Base-by-base conservation (phyloP, 2,797 vertebrate species). In the Anguilla marmorata region DNA sequence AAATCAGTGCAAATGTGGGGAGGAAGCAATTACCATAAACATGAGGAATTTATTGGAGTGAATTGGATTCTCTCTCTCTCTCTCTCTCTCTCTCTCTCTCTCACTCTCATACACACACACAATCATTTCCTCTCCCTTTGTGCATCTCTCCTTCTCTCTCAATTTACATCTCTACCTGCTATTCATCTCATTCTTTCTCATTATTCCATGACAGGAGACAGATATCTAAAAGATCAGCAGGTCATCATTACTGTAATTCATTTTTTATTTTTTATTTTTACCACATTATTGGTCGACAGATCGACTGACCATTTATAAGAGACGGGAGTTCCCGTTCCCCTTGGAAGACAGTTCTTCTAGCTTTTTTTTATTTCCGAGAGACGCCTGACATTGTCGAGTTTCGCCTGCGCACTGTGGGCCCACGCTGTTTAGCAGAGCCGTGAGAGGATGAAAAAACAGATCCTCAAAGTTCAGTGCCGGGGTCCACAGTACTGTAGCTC, bases 11-110 rank as follows among this genome's bases (percentile, higher is more conserved):
- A 80, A 16, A 45, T 24, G 41, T 48, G 14, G 16, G 6, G 41
- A 80, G 37, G 6, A 80, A 45, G 16, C 37, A 80, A 80, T 80
- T 80, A 80, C 76, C 76, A 80, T 80, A 48, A 80, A 48, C 76
- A 48, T 48, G 41, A 80, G 76, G 37, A 16, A 79, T 79, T 37
- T 79, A 41, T 30, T 14, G 14, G 4, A 79, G 33, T 1, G 74
- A 19, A 7, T 48, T 80, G 76, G 76, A 80, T 83, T 24, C 60
- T 54, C 56, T 74, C 58, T 33, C 19, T 50, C 27, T 50, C 19
- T 14, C 9, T 37, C 9, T 27, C 48, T 58, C 80, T 45, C 66
- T 2, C 84, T 21, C 54, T 37, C n/a, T 83, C 58, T 72, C 56
- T 86, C 24, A 1, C 19, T 19, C 58, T 19, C 58, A 21, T 5